Evolutionary conservation across 2,888 invertebrate species (phyloP).

Genomic region (Ichneumoninae sp.): DNA sequence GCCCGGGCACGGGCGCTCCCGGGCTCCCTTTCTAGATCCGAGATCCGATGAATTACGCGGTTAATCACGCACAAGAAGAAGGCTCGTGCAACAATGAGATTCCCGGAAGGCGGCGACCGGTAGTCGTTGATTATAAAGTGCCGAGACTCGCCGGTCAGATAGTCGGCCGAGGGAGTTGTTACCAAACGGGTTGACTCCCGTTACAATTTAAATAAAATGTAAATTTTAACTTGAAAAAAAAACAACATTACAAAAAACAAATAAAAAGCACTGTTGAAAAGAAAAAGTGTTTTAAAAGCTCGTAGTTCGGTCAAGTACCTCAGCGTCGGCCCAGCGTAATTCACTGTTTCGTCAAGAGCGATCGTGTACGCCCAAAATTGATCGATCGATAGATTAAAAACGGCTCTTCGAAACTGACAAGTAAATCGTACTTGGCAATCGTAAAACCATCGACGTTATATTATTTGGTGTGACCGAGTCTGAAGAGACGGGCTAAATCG

Average conservation of each 20-base stretch:
- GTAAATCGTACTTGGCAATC: not conserved
- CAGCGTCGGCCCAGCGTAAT: too few relatives aligned
- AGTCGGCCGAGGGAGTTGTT: not conserved
- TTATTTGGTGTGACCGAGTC: conserved; percentile 48
- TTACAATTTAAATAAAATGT: not conserved
- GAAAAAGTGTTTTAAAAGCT: not conserved
- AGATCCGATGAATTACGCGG: conserved; percentile 55
- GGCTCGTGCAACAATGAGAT: conserved; percentile 56
- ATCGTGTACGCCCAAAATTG: not conserved
- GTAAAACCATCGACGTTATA: not conserved
- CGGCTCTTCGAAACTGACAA: not conserved
- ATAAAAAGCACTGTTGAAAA: not conserved
- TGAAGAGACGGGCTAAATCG: conserved; percentile 59
- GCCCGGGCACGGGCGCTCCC: not conserved
- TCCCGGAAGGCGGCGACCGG: conserved; percentile 45
- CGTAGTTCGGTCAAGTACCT: too few relatives aligned
- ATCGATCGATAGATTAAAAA: not conserved
- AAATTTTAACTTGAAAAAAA: too few relatives aligned
- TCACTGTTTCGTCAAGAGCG: too few relatives aligned
- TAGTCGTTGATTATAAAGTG: not conserved
- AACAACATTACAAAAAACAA: too few relatives aligned
- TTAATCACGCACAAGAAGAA: conserved; percentile 48
- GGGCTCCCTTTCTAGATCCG: conserved; percentile 56
- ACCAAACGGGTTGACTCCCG: not conserved
- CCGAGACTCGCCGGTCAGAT: conserved; percentile 28